phyloP scores from a whole-genome alignment of 1,140 invertebrate genomes.

The Macrocentrus cingulum region DNA sequence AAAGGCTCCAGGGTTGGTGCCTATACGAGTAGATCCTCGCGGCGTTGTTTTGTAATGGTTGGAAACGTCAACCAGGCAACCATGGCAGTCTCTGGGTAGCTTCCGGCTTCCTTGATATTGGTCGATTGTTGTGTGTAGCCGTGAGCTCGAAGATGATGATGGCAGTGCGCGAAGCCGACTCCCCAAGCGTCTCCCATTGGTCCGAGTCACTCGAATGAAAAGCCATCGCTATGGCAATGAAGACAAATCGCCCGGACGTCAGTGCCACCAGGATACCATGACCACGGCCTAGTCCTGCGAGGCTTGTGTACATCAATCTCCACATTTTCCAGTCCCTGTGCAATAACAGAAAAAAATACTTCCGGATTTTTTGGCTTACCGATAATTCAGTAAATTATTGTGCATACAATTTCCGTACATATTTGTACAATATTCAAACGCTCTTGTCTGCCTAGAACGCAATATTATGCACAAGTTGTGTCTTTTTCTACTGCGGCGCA shows the following conservation, averaged over 20 bases:
- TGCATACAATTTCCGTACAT: too few relatives aligned
- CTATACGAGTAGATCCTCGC: too few relatives aligned
- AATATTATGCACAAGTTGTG: too few relatives aligned
- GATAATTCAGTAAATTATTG: too few relatives aligned
- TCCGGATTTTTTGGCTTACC: too few relatives aligned
- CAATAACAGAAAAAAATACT: too few relatives aligned
- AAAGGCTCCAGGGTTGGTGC: too few relatives aligned
- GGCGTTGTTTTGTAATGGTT: slow-evolving; percentile 32
- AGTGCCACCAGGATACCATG: slow-evolving; percentile 42
- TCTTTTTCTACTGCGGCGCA: too few relatives aligned
- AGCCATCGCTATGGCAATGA: slow-evolving; percentile 33
- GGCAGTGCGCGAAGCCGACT: neutral
- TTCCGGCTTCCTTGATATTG: slow-evolving; percentile 8
- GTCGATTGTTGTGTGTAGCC: neutral
- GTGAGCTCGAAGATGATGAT: slow-evolving; percentile 2
- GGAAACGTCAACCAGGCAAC: slow-evolving; percentile 42
- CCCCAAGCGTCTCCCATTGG: slow-evolving; percentile 27
- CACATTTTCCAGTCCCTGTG: too few relatives aligned
- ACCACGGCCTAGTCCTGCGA: neutral
- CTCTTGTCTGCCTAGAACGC: too few relatives aligned
- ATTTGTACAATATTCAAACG: too few relatives aligned
- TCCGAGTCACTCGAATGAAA: slow-evolving; percentile 25
- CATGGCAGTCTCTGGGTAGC: slow-evolving; percentile 29
- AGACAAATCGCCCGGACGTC: slow-evolving; percentile 48
- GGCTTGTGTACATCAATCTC: neutral